Evolutionary conservation across 2,797 vertebrate genomes (phyloP).

Genomic region (Eremophila alpestris): DNA sequence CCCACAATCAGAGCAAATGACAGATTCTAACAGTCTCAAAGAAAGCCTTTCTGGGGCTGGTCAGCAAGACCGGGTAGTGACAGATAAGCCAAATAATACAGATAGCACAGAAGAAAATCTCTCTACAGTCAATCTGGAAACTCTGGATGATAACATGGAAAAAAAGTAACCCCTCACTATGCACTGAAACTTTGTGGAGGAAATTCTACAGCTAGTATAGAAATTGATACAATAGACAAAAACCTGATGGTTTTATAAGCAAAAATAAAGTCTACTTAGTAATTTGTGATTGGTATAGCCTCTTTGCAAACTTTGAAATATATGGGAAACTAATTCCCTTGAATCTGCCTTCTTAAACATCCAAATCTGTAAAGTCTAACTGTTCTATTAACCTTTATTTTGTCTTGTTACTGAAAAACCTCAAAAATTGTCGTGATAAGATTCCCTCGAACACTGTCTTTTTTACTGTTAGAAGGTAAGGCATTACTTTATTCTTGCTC

Average conservation of each 20-base stretch:
- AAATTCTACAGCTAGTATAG: not conserved
- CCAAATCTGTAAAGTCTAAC: not conserved
- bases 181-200: not conserved
- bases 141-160: not conserved
- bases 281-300: not conserved
- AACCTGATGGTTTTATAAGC: not conserved
- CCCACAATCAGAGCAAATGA: not conserved
- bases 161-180: not conserved
- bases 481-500: not conserved
- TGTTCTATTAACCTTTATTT: not conserved
- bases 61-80: not conserved
- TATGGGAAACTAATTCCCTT: not conserved
- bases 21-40: not conserved
- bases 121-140: not conserved
- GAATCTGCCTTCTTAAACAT: not conserved
- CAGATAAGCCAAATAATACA: not conserved
- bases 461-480: not conserved
- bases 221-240: not conserved
- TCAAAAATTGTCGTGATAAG: fast-evolving
- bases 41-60: not conserved
- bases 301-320: not conserved
- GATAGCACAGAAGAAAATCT: not conserved
- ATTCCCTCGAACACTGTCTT: not conserved
- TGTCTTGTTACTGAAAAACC: not conserved
- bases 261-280: not conserved